Evolutionary conservation across 2,113 vertebrate genomes (phyloP).

Genomic region (Butorides virescens): DNA sequence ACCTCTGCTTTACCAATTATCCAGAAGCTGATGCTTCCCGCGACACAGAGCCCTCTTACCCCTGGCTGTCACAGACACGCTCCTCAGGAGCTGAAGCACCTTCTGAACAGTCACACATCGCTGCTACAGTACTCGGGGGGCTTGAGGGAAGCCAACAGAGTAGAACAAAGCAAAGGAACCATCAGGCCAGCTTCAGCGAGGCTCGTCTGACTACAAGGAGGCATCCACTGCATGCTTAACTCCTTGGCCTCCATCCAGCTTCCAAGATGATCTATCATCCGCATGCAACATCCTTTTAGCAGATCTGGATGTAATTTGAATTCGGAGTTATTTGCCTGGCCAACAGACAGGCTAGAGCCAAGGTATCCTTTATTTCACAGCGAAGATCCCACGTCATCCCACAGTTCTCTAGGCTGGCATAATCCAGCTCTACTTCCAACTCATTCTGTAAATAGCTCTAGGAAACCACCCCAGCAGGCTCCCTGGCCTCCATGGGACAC

Average conservation of each 20-base stretch:
- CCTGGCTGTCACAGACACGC: rapidly evolving
- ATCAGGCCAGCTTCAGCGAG: background rate
- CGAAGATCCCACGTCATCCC: background rate
- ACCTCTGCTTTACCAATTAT: background rate
- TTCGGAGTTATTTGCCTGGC: background rate
- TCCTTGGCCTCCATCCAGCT: background rate
- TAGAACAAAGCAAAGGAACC: background rate
- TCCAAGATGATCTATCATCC: background rate
- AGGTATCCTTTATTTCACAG: background rate
- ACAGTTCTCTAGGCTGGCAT: background rate
- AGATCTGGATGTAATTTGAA: background rate
- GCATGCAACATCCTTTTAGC: background rate
- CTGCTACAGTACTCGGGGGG: background rate
- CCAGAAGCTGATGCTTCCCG: rapidly evolving
- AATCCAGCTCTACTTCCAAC: background rate
- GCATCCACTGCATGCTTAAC: background rate
- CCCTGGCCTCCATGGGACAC: background rate
- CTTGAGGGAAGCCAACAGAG: background rate
- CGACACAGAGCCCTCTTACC: rapidly evolving
- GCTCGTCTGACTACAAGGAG: background rate
- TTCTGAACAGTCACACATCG: rapidly evolving
- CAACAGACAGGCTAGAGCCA: background rate
- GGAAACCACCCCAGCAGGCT: background rate
- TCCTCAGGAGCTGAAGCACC: background rate
- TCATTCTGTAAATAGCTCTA: background rate